Conservation (phyloP, 2,888 invertebrate species). For the Sphaerophoria taeniata region DNA sequence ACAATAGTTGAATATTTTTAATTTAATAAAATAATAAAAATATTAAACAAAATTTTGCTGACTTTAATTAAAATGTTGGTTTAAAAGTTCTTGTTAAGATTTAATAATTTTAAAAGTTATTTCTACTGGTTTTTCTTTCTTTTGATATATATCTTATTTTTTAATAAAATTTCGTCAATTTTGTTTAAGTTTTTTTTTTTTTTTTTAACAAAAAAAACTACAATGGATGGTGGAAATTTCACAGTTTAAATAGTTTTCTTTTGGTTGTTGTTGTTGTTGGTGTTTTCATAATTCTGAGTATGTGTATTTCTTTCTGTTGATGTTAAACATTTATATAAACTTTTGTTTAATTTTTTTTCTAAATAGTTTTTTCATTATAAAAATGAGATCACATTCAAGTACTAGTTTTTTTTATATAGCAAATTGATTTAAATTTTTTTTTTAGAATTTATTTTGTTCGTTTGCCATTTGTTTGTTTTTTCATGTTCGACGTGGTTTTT, state of each 20-base stretch:
- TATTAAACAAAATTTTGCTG: not conserved
- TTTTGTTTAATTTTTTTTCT: conserved; percentile 55
- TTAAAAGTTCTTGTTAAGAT: conserved; percentile 20
- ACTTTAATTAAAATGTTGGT: conserved; percentile 32
- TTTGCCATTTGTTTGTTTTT: conserved; percentile 33
- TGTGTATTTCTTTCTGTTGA: conserved; percentile 60
- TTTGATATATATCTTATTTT: conserved; percentile 59
- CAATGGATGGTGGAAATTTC: conserved; percentile 75
- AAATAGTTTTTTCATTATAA: conserved; percentile 74
- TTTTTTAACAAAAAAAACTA: conserved; percentile 63
- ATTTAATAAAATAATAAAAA: not conserved
- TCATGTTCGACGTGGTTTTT: conserved; percentile 8
- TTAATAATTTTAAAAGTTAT: conserved; percentile 36
- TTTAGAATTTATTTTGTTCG: conserved; percentile 29
- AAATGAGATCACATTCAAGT: conserved; percentile 75
- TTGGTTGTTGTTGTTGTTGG: conserved; percentile 55
- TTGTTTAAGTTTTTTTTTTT: conserved; percentile 33
- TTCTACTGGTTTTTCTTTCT: conserved; percentile 47
- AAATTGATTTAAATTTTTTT: conserved; percentile 48
- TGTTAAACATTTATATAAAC: conserved; percentile 42
- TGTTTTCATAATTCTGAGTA: conserved; percentile 47
- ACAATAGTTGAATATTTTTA: conserved; percentile 1
- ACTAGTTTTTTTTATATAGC: conserved; percentile 71
- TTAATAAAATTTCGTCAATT: conserved; percentile 50
- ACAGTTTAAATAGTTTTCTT: conserved; percentile 73